Evolutionary conservation across 2,797 vertebrate species (phyloP).

Genomic region (Pelodytes ibericus): DNA sequence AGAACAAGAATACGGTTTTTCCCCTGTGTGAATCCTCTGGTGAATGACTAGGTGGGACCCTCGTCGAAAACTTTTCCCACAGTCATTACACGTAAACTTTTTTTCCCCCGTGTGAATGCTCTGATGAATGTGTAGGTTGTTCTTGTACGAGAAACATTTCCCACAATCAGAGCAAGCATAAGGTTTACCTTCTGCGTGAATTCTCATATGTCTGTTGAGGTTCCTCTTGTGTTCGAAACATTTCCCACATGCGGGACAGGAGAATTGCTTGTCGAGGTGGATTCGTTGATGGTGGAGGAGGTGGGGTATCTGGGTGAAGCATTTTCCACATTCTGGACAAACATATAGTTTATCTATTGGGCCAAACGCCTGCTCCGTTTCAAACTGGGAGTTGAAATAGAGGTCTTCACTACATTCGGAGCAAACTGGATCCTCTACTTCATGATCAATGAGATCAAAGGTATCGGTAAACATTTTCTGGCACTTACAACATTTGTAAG

Average conservation of each 20-base stretch:
- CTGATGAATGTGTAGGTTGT: constrained; percentile 10
- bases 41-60: background rate
- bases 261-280: background rate
- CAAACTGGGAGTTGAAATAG: background rate
- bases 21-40: constrained; percentile 1
- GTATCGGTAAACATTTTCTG: background rate
- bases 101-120: constrained; percentile 3
- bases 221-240: background rate
- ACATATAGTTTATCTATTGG: background rate
- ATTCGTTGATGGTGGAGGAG: background rate
- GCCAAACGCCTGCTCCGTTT: background rate
- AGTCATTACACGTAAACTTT: background rate
- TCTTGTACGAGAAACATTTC: constrained; percentile 17
- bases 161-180: constrained; percentile 18
- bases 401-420: background rate
- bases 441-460: background rate
- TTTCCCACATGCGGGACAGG: background rate
- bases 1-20: constrained; percentile 1
- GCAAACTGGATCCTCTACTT: background rate
- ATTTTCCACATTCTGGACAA: background rate
- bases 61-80: background rate
- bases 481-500: background rate
- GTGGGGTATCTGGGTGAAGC: background rate
- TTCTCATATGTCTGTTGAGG: background rate
- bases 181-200: background rate